Evolutionary conservation across 1,140 invertebrate genomes (phyloP).

Genomic region (Drosophila nasuta): DNA sequence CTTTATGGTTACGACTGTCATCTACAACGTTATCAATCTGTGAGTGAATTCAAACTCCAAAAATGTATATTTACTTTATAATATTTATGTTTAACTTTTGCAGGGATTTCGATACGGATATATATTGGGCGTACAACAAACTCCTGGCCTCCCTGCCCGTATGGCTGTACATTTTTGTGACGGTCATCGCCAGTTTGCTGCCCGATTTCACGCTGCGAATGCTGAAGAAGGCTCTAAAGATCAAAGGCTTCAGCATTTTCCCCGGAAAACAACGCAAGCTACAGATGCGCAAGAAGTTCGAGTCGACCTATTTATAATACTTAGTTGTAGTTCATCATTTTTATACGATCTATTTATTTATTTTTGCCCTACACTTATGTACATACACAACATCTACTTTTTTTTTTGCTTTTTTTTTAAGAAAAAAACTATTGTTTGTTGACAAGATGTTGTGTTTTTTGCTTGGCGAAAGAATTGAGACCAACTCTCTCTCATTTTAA

Average conservation of each 20-base stretch:
- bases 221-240: slow-evolving; percentile 64
- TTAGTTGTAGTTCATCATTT: slow-evolving; percentile 30
- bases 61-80: slow-evolving; percentile 9
- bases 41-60: slow-evolving; percentile 80
- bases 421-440: slow-evolving; percentile 53
- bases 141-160: slow-evolving; percentile 87
- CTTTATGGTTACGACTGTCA: slow-evolving; percentile 87
- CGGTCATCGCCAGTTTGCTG: slow-evolving; percentile 86
- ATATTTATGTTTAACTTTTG: slow-evolving; percentile 4
- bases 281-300: slow-evolving; percentile 67
- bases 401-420: slow-evolving; percentile 50
- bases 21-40: slow-evolving; percentile 87
- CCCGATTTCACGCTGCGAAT: slow-evolving; percentile 87
- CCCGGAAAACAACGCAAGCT: slow-evolving; percentile 70
- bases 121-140: slow-evolving; percentile 87
- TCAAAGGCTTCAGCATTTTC: slow-evolving; percentile 69
- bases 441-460: slow-evolving; percentile 10
- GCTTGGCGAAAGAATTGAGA: background rate
- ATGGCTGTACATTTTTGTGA: slow-evolving; percentile 87
- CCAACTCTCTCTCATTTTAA: background rate
- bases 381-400: slow-evolving; percentile 21
- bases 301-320: slow-evolving; percentile 67
- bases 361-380: slow-evolving; percentile 58
- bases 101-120: slow-evolving; percentile 87
- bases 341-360: slow-evolving; percentile 69